A percentile compares a stretch with the other conserved stretches of the same genome.
Evolutionary conservation across 2,888 invertebrate genomes (phyloP).

Genomic region (Ceratothoa steindachneri): DNA sequence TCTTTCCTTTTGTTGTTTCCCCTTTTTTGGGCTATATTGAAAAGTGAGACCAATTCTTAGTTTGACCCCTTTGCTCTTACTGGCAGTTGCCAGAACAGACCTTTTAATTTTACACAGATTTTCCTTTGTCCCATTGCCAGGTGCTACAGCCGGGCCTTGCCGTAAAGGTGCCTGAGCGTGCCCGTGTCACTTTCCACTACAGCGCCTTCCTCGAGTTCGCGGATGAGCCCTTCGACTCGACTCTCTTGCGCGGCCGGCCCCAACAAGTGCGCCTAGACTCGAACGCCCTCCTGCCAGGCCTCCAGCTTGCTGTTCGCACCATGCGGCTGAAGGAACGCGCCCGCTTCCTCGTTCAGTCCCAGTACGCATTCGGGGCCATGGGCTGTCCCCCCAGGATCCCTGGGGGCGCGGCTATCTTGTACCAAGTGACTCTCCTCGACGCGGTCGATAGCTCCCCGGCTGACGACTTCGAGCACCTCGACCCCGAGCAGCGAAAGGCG

Average conservation of each 20-base stretch:
- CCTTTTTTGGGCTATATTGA: too few relatives aligned
- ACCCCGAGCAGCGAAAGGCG: slow-evolving; percentile 15
- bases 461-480: slow-evolving; percentile 23
- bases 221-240: slow-evolving; percentile 70
- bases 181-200: slow-evolving; percentile 54
- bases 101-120: too few relatives aligned
- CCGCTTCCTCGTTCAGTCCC: slow-evolving; percentile 28
- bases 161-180: slow-evolving; percentile 20
- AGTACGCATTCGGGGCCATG: slow-evolving; percentile 31
- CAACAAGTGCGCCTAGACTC: slow-evolving; percentile 20
- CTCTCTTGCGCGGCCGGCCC: slow-evolving; percentile 54
- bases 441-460: slow-evolving; percentile 26
- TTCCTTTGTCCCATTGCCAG: too few relatives aligned
- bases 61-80: too few relatives aligned
- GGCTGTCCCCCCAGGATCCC: slow-evolving; percentile 43
- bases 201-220: slow-evolving; percentile 67
- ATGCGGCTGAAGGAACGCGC: slow-evolving; percentile 35
- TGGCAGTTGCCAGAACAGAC: too few relatives aligned
- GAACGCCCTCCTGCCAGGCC: slow-evolving; percentile 21
- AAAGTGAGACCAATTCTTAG: too few relatives aligned
- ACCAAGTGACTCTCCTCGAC: slow-evolving; percentile 22
- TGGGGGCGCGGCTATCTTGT: slow-evolving; percentile 25
- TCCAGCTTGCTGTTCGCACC: slow-evolving; percentile 28
- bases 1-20: too few relatives aligned
- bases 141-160: slow-evolving; percentile 31